These are phyloP conservation scores for Mormyrus proboscirostris DNA, from an alignment of 2,797 vertebrate species.

Conservation along the genomic window DNA sequence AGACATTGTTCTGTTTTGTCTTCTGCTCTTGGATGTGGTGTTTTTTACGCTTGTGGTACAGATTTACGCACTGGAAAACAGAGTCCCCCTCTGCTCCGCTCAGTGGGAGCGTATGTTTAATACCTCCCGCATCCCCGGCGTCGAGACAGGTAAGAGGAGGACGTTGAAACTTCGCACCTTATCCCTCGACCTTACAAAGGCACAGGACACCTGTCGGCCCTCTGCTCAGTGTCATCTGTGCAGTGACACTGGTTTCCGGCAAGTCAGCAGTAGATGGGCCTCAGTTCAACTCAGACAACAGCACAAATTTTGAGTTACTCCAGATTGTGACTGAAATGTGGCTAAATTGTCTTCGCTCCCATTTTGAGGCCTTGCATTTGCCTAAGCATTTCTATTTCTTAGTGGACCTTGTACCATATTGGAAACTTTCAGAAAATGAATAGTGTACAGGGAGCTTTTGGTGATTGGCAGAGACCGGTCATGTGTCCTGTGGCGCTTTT, in stretches of 20 bases:
- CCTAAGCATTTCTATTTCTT: not conserved
- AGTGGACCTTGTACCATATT: not conserved
- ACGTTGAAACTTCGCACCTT: slow-evolving; percentile 1
- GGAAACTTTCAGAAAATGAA: not conserved
- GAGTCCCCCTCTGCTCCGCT: slow-evolving; percentile 90
- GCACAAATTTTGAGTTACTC: not conserved
- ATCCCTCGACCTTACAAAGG: not conserved
- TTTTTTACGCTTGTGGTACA: slow-evolving; percentile 46
- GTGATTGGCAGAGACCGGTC: not conserved
- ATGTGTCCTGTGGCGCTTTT: not conserved
- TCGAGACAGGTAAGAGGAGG: slow-evolving; percentile 84
- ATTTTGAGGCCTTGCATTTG: not conserved
- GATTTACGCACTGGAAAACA: slow-evolving; percentile 86
- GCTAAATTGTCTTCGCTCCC: not conserved
- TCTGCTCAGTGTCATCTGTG: not conserved
- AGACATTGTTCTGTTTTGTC: slow-evolving; percentile 59
- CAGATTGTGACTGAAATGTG: not conserved
- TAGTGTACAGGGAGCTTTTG: not conserved
- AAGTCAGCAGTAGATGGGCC: not conserved
- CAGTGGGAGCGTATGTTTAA: slow-evolving; percentile 99
- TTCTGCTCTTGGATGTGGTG: slow-evolving; percentile 48
- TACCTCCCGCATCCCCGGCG: slow-evolving; percentile 80
- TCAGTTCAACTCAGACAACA: not conserved
- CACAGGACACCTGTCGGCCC: not conserved
- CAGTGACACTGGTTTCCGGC: not conserved